A percentile compares a stretch with the other conserved stretches of the same genome.
Evolutionary conservation across 2,113 vertebrate species (phyloP).

Genomic region (Melanocharis versteri): DNA sequence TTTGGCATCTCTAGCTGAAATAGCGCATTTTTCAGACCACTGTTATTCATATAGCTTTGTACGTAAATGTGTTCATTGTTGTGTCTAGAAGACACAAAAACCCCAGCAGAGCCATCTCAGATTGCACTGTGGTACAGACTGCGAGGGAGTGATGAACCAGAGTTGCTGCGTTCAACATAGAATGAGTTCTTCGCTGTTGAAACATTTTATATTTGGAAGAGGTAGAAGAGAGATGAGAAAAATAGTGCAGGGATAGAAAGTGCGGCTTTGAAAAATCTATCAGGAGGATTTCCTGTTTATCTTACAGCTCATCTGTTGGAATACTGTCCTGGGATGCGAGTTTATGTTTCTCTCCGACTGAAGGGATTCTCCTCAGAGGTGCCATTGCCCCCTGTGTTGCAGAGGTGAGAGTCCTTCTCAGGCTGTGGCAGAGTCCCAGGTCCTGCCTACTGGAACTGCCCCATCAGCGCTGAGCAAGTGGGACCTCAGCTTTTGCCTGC

Average conservation of each 20-base stretch:
- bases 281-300: not conserved
- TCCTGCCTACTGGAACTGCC: not conserved
- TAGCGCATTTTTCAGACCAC: not conserved
- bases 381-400: not conserved
- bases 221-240: not conserved
- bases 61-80: not conserved
- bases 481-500: not conserved
- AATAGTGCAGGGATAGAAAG: not conserved
- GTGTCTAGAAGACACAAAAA: not conserved
- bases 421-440: not conserved
- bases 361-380: not conserved
- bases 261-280: not conserved
- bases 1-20: not conserved
- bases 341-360: not conserved
- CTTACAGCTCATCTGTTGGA: not conserved
- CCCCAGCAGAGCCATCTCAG: not conserved
- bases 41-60: not conserved
- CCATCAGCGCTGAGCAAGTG: accelerated
- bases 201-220: not conserved
- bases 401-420: not conserved
- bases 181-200: not conserved
- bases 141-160: not conserved
- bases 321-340: not conserved
- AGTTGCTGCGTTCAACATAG: not conserved
- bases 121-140: not conserved